These are phyloP conservation scores for Polydrusus cervinus DNA, from an alignment of 2,888 invertebrate genomes.

Conservation along the genomic window DNA sequence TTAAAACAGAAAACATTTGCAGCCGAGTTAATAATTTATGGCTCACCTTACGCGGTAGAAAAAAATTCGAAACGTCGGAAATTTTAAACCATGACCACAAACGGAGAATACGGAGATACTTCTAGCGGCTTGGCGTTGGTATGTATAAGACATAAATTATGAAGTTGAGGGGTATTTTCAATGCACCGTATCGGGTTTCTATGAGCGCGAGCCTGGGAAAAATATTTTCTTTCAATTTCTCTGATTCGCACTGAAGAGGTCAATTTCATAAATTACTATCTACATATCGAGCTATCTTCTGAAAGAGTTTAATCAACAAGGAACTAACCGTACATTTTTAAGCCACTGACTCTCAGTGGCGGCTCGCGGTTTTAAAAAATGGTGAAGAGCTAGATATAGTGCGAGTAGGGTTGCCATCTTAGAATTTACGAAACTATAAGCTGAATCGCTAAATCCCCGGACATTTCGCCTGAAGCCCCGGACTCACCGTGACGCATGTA, in stretches of 20 bases:
- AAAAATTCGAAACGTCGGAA: conserved; percentile 44
- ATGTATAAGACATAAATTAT: conserved; percentile 33
- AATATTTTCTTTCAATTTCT: conserved; percentile 19
- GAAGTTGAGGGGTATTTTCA: conserved; percentile 31
- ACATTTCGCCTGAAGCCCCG: too few species aligned
- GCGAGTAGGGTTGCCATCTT: too few species aligned
- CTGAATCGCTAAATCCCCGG: too few species aligned
- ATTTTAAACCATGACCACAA: conserved; percentile 34
- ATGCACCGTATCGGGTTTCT: conserved; percentile 20
- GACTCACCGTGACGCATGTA: too few species aligned
- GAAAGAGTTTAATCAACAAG: too few species aligned
- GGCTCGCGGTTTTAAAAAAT: too few species aligned
- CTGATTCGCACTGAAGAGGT: neutral
- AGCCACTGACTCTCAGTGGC: too few species aligned
- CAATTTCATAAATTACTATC: neutral
- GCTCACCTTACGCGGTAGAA: conserved; percentile 16
- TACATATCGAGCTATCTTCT: too few species aligned
- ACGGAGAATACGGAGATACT: conserved; percentile 29
- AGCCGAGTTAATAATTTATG: conserved; percentile 31
- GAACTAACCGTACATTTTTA: too few species aligned
- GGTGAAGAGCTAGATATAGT: too few species aligned
- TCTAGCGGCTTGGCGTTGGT: conserved; percentile 15
- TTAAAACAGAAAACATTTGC: conserved; percentile 32
- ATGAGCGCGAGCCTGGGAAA: conserved; percentile 23
- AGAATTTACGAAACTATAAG: too few species aligned